These are phyloP conservation scores for Ganaspis sp. DNA, from an alignment of 1,140 invertebrate genomes.

Conservation along the genomic window DNA sequence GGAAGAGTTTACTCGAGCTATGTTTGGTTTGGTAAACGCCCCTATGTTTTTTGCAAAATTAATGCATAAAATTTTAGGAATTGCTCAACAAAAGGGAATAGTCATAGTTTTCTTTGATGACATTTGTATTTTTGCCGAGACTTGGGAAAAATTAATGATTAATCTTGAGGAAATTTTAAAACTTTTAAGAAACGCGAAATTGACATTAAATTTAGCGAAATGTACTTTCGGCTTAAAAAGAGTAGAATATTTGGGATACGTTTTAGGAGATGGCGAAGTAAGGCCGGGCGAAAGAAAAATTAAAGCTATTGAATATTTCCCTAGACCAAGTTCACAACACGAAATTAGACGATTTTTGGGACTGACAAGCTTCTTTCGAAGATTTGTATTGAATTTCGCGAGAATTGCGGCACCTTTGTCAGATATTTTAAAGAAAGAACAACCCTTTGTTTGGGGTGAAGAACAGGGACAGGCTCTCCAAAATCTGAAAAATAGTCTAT, in stretches of 20 bases:
- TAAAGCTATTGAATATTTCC: slow-evolving; percentile 62
- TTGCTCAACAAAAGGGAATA: slow-evolving; percentile 1
- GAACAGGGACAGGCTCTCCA: slow-evolving; percentile 29
- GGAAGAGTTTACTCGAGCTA: slow-evolving; percentile 38
- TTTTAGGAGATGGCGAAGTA: slow-evolving; percentile 59
- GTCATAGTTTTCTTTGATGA: slow-evolving; percentile 23
- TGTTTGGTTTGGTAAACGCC: slow-evolving; percentile 42
- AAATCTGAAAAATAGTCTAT: too few relatives aligned
- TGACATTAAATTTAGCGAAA: slow-evolving; percentile 6
- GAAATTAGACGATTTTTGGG: slow-evolving; percentile 72
- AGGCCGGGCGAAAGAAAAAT: slow-evolving; percentile 65
- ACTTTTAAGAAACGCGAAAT: background rate
- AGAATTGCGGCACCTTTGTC: slow-evolving; percentile 54
- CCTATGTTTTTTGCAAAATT: slow-evolving; percentile 43
- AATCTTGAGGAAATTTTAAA: background rate
- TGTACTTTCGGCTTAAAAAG: slow-evolving; percentile 38
- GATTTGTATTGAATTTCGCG: slow-evolving; percentile 67
- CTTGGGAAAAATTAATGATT: background rate
- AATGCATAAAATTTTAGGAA: slow-evolving; percentile 36
- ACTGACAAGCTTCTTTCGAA: slow-evolving; percentile 68
- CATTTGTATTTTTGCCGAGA: slow-evolving; percentile 36
- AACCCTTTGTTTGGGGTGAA: slow-evolving; percentile 5
- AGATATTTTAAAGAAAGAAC: slow-evolving; percentile 29
- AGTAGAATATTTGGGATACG: slow-evolving; percentile 67
- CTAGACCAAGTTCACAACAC: slow-evolving; percentile 49